Base-by-base conservation (phyloP, 2,888 invertebrate genomes). In the Calameuta filiformis region DNA sequence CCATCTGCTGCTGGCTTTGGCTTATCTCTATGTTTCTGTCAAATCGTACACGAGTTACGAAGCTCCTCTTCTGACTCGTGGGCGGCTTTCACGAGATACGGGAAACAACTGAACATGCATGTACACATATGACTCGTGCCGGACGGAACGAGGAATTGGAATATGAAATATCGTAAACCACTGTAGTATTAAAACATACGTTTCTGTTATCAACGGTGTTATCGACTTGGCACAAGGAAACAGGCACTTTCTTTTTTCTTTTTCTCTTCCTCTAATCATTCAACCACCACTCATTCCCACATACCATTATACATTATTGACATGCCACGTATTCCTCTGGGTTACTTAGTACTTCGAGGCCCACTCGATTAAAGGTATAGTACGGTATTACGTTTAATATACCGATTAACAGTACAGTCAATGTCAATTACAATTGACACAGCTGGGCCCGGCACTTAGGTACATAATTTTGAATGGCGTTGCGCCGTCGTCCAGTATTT, bases 21-120 rank as follows among this genome's bases (percentile, higher is more conserved):
- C 84, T 85, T 87, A 87, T 87, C 87, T 87, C 87, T 79, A 80
- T 79, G 82, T 84, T 86, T 87, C 85, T 85, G 85, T 82, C 81
- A 85, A 84, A 83, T 86, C 86, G 82, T 81, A 81, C 84, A 81
- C 83, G 82, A 86, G 84, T 86, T 85, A 86, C 79, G 79, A 78
- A 77, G 56, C 9, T 23, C 23, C 23, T 56, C 23, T 15, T 9
- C 23, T 23, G 2, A 23, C 56, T 9, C 56, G 56, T 23, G 56
- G 56, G 56, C 23, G 56, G 56, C 56, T 56, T 23, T 15, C 4
- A 15, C 40, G 15, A 40, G 15, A 56, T 56, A 56, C 56, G 23
- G 23, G 23, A 56, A 23, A 40, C 40, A 15, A 9, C 4, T 23
- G 15, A 40, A 23, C 15, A 40, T 15, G 40, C 15, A 23, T 23